Evolutionary conservation across 2,113 vertebrate genomes (phyloP).

Genomic region (Tor tambroides): DNA sequence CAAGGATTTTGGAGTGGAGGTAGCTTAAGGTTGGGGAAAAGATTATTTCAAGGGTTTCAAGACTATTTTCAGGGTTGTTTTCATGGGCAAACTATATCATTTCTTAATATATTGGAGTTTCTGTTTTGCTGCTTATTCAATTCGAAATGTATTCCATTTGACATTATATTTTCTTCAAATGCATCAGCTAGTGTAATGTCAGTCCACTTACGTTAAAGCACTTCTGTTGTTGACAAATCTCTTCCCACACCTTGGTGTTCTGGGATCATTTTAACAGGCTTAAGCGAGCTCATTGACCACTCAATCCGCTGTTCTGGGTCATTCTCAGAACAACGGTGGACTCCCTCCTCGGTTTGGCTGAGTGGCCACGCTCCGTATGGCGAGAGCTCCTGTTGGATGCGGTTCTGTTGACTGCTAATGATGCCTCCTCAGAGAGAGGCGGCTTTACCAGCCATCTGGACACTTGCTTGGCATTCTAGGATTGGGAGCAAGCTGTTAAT

Average conservation of each 20-base stretch:
- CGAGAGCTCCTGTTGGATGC: slow-evolving; percentile 58
- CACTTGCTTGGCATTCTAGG: slow-evolving; percentile 72
- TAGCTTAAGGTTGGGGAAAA: not conserved
- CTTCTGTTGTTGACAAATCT: not conserved
- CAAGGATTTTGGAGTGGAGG: not conserved
- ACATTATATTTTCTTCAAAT: not conserved
- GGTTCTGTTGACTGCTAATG: slow-evolving; percentile 59
- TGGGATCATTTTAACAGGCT: slow-evolving; percentile 2
- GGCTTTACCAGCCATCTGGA: slow-evolving; percentile 80
- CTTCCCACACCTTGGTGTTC: not conserved
- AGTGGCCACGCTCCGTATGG: not conserved
- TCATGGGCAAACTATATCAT: too few relatives aligned
- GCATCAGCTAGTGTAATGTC: not conserved
- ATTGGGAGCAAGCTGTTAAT: slow-evolving; percentile 76
- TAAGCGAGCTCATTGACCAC: not conserved
- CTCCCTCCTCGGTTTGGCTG: slow-evolving; percentile 1
- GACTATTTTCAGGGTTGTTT: not conserved
- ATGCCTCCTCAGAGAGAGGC: slow-evolving; percentile 63
- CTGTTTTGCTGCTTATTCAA: not conserved
- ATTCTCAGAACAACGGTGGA: slow-evolving; percentile 2
- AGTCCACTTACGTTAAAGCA: not conserved
- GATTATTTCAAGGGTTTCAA: too few relatives aligned
- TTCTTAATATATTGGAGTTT: not conserved
- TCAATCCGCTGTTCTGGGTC: not conserved
- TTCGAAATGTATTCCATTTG: not conserved